Evolutionary conservation across 2,888 invertebrate species (phyloP).

Genomic region (Macroteleia sp.): DNA sequence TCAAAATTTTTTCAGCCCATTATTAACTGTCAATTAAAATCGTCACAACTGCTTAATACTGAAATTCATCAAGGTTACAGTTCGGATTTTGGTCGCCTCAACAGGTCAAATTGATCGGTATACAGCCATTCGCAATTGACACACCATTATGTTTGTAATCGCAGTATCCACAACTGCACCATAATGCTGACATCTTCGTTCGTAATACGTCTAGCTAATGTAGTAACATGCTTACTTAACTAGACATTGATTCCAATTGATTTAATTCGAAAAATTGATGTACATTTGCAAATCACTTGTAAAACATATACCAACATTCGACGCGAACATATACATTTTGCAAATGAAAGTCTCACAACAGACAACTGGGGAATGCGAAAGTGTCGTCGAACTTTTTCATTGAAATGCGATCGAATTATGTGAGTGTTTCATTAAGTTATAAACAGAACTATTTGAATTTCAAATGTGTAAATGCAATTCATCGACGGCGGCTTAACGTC

Average conservation of each 20-base stretch:
- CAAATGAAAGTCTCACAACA: too few species aligned
- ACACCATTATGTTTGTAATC: slow-evolving; percentile 40
- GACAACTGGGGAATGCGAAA: too few species aligned
- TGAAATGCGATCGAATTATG: background rate
- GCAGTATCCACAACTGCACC: slow-evolving; percentile 16
- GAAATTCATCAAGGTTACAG: slow-evolving; percentile 4
- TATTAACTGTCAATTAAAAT: too few species aligned
- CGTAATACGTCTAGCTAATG: slow-evolving; percentile 17
- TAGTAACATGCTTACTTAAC: slow-evolving; percentile 7
- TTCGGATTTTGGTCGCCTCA: slow-evolving; percentile 6
- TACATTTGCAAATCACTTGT: too few species aligned
- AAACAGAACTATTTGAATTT: slow-evolving; percentile 32
- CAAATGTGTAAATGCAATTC: slow-evolving; percentile 37
- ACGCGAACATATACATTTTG: too few species aligned
- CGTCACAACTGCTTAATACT: too few species aligned
- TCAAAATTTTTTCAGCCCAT: too few species aligned
- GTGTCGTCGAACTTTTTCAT: background rate
- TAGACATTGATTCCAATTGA: too few species aligned
- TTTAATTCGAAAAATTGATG: too few species aligned
- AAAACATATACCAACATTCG: background rate
- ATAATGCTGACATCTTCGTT: slow-evolving; percentile 35
- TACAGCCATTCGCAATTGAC: slow-evolving; percentile 25
- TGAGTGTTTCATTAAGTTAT: slow-evolving; percentile 19
- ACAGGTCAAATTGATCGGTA: slow-evolving; percentile 36
- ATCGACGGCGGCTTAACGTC: slow-evolving; percentile 40